Conservation (phyloP, 35 echinoderm and acorn worm genomes). For the Nesometra sesokonis region DNA sequence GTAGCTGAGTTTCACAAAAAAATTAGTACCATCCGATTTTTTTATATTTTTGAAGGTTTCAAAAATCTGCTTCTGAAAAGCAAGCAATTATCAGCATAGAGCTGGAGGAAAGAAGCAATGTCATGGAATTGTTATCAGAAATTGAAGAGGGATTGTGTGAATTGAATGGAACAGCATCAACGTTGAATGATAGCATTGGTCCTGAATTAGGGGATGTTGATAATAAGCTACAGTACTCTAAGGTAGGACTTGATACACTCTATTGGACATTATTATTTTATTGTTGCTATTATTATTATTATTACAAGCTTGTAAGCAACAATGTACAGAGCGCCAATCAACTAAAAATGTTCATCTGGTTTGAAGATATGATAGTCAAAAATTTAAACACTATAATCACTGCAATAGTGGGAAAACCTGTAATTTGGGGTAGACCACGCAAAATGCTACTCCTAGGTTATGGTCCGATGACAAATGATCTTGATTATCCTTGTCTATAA, state of each 20-base stretch:
- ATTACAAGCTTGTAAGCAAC: too few species aligned
- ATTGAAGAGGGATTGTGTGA: background rate
- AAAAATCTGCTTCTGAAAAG: background rate
- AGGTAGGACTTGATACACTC: slow-evolving; percentile 7
- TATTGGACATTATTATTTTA: background rate
- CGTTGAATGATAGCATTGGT: slow-evolving; percentile 45
- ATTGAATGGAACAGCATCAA: background rate
- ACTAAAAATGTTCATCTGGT: too few species aligned
- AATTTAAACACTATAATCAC: too few species aligned
- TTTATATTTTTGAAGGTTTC: background rate
- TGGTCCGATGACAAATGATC: too few species aligned
- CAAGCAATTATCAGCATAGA: background rate
- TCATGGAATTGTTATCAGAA: background rate
- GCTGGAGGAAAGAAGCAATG: background rate
- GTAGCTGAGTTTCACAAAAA: too few species aligned
- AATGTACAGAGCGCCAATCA: too few species aligned
- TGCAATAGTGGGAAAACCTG: too few species aligned
- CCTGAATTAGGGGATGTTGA: slow-evolving; percentile 45
- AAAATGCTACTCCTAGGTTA: too few species aligned
- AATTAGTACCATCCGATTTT: too few species aligned
- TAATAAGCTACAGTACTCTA: slow-evolving; percentile 18
- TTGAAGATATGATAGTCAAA: too few species aligned
- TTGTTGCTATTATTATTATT: background rate
- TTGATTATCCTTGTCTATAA: too few species aligned
- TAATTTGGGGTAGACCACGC: too few species aligned